Percentiles rank a stretch among this genome's conserved stretches.
Evolutionary conservation across 1,140 invertebrate species (phyloP).

Genomic region (Drosophila kohkoa): DNA sequence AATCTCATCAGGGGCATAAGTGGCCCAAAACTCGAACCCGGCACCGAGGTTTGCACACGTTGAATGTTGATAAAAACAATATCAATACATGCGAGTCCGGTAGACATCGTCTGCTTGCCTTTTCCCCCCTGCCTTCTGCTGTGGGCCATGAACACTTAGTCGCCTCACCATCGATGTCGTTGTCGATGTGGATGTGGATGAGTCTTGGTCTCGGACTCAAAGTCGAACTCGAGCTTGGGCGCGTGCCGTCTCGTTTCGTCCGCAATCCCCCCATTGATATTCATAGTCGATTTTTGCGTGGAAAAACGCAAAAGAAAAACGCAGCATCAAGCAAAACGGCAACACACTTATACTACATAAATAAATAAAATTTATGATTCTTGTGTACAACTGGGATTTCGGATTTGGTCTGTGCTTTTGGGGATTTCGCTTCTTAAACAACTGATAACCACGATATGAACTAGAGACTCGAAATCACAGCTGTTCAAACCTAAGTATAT

Average conservation of each 20-base stretch:
- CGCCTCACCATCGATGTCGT: slow-evolving; percentile 47
- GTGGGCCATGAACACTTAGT: slow-evolving; percentile 47
- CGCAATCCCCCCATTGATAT: slow-evolving; percentile 78
- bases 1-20: slow-evolving; percentile 80
- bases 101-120: slow-evolving; percentile 16
- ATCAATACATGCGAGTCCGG: slow-evolving; percentile 51
- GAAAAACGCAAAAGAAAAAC: slow-evolving; percentile 34
- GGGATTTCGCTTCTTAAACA: slow-evolving; percentile 15
- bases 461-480: not conserved
- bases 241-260: slow-evolving; percentile 59
- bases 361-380: slow-evolving; percentile 79
- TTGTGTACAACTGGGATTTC: slow-evolving; percentile 54
- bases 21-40: slow-evolving; percentile 34
- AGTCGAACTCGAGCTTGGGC: slow-evolving; percentile 32
- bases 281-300: slow-evolving; percentile 74
- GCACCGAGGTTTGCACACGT: slow-evolving; percentile 43
- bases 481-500: slow-evolving; percentile 28
- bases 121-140: not conserved
- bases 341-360: slow-evolving; percentile 56
- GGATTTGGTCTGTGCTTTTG: slow-evolving; percentile 31
- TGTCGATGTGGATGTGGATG: slow-evolving; percentile 18
- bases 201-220: slow-evolving; percentile 8
- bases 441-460: slow-evolving; percentile 9
- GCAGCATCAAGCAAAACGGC: slow-evolving; percentile 61
- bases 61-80: slow-evolving; percentile 77